Evolutionary conservation across 2,113 vertebrate genomes (phyloP).

Genomic region (Cnemophilus loriae): DNA sequence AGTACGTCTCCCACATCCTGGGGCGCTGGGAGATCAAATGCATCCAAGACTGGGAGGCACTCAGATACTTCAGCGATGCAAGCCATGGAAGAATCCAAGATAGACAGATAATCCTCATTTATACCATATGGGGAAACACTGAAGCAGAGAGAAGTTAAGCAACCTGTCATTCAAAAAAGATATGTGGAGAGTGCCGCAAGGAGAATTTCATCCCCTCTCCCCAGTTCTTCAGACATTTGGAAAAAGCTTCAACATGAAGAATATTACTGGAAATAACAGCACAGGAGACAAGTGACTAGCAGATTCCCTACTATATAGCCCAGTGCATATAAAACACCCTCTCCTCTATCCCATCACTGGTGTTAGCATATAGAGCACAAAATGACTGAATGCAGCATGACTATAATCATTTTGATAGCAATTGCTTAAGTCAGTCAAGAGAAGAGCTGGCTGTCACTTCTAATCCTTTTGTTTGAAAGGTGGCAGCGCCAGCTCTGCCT

Average conservation of each 20-base stretch:
- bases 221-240: background rate
- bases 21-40: background rate
- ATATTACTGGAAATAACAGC: background rate
- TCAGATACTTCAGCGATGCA: background rate
- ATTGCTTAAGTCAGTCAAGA: constrained; percentile 17
- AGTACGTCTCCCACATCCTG: background rate
- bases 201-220: background rate
- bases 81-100: background rate
- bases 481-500: background rate
- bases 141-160: constrained; percentile 23
- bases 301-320: background rate
- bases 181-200: rapidly evolving
- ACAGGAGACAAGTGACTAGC: background rate
- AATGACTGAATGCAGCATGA: background rate
- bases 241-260: background rate
- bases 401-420: background rate
- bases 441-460: background rate
- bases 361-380: background rate
- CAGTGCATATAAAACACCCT: background rate
- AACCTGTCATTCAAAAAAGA: constrained; percentile 3
- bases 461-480: background rate
- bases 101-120: constrained; percentile 25
- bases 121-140: constrained; percentile 30
- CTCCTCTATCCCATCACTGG: background rate
- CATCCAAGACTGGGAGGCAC: background rate